Evolutionary conservation across 1,140 invertebrate genomes (phyloP), one percentile per base, ranked within the genome.

Genomic region (Macrobrachium rosenbergii): DNA sequence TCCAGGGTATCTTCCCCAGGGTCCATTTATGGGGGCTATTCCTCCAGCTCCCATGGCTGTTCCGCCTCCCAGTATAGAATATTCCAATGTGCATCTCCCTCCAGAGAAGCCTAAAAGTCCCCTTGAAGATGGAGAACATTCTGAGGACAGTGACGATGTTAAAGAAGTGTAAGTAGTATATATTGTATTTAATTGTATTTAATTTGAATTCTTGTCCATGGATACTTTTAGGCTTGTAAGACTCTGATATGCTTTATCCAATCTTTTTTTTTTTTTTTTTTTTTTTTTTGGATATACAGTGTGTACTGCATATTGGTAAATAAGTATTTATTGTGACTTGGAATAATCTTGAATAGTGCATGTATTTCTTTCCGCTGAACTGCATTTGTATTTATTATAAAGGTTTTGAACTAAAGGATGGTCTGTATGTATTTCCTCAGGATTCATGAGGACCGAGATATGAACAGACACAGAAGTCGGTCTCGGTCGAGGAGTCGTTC

Each of bases 1-100:
- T 7, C 94, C 93, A 60, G 93, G 93, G 64, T 93, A 94, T 91
- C 92, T 92, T 10, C 91, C 92, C 75, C 88, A 78, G 28, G 85
- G 73, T 12, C 81, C 89, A 23, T 81, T 86, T 37, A 69, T 87
- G 83, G 87, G 82, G 10, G 73, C 64, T 6, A 81, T 88, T 23
- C 82, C 87, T 78, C 86, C 87, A 17, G 43, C 87, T 14, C 87
- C 86, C 14, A 77, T 89, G 58, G 89, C 82, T 45, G 85, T 89
- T 10, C 84, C 88, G 17, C 87, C 87, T 21, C 89, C 84, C 37
- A 43, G 64, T 28, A 37, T 89, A 58, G 88, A 89, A 19, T 89
- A 79, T 64, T 77, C 59, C 89, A 85, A 88, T 58, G 77, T 85
- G 11, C 87, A 88, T 69, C 90, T 90, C 19, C 90, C 90, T 6